Conservation (phyloP, 2,113 vertebrate species). For the Brachypodius melanocephalos region DNA sequence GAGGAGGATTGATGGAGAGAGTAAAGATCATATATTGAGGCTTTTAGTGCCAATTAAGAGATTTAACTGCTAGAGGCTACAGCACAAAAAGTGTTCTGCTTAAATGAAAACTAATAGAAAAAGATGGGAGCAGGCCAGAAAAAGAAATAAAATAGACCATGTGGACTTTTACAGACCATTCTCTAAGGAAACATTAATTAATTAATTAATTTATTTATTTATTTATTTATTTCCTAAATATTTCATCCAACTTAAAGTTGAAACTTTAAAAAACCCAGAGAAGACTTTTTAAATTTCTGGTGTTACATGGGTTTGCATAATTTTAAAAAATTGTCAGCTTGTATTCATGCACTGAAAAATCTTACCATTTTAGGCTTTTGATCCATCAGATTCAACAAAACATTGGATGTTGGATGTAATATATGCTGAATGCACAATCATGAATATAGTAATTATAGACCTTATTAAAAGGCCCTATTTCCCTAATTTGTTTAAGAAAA, state of each 20-base stretch:
- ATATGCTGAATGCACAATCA: not conserved
- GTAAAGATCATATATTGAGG: constrained; percentile 1
- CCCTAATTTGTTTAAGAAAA: not conserved
- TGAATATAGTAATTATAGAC: not conserved
- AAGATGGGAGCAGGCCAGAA: not conserved
- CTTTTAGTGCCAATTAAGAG: not conserved
- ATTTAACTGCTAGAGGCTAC: constrained; percentile 5
- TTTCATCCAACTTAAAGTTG: not conserved
- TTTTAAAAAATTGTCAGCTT: not conserved
- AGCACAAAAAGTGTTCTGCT: not conserved
- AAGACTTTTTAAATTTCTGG: not conserved
- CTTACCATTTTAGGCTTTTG: not conserved
- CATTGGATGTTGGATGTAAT: not conserved
- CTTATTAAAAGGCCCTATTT: not conserved
- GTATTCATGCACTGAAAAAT: not conserved
- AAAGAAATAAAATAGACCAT: not conserved
- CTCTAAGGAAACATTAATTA: too few species aligned
- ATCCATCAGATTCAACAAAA: not conserved
- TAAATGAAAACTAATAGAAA: not conserved
- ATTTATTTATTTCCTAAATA: not conserved
- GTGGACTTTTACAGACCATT: not conserved
- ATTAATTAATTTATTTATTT: too few species aligned
- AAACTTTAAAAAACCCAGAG: not conserved
- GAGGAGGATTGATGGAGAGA: not conserved
- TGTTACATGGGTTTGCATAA: not conserved